Conservation (phyloP, 2,888 invertebrate genomes). For the Zeuzera pyrina region DNA sequence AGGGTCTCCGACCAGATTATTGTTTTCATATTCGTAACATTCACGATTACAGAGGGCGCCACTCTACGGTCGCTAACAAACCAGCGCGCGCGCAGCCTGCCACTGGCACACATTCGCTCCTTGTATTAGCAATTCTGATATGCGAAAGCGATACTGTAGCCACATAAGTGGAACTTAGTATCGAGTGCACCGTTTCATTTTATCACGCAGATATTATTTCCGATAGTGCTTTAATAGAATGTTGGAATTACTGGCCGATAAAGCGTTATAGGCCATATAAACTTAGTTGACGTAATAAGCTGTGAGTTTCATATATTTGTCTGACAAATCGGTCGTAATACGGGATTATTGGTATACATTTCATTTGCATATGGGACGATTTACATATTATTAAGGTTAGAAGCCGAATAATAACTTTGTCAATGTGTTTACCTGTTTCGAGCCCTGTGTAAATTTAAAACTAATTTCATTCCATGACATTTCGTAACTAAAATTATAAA, state of each 20-base stretch:
- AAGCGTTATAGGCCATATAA: conserved; percentile 51
- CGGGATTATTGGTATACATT: conserved; percentile 31
- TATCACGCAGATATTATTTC: conserved; percentile 45
- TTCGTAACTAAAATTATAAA: too few species aligned
- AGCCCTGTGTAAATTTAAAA: too few species aligned
- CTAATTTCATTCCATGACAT: too few species aligned
- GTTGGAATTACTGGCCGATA: conserved; percentile 48
- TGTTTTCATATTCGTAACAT: too few species aligned
- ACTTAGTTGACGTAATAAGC: conserved; percentile 55
- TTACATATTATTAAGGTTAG: too few species aligned
- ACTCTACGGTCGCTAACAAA: conserved; percentile 32
- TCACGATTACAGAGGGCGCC: conserved; percentile 27
- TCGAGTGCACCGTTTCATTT: conserved; percentile 50
- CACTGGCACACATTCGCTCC: conserved; percentile 51
- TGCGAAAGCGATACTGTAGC: conserved; percentile 58
- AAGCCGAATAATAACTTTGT: too few species aligned
- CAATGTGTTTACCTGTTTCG: too few species aligned
- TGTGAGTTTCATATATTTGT: conserved; percentile 53
- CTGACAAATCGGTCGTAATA: conserved; percentile 50
- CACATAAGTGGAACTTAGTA: conserved; percentile 56
- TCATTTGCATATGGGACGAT: conserved; percentile 45
- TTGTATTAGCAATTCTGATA: conserved; percentile 68
- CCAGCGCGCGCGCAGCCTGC: conserved; percentile 28
- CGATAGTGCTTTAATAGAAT: conserved; percentile 55
- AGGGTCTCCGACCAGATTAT: too few species aligned